Base-by-base conservation (phyloP, 2,113 vertebrate species). In the Chloropsis cyanopogon region DNA sequence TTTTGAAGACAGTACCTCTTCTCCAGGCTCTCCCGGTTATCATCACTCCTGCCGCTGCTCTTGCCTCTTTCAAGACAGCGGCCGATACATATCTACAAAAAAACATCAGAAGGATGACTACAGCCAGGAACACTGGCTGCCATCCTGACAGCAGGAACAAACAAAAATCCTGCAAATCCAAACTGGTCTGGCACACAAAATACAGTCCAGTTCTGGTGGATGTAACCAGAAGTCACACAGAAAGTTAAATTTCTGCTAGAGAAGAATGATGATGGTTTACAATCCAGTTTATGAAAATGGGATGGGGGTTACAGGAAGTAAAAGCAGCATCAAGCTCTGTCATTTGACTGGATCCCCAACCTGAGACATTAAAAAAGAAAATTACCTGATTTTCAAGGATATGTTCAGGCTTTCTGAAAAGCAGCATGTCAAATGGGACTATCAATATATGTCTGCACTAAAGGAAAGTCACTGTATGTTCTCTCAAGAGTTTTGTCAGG, bases 11-110 rank as follows among this genome's bases (percentile, higher is more conserved):
- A 21, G 39, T 98, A 99, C 99, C 99, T 99, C 97, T 99, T 99
- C 87, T 99, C 98, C 98, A 99, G 96, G 83, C 99, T 99, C 88
- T 99, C 98, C 72, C 98, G 98, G 98, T 99, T 99, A 97, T 99
- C 99, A 49, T 99, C 99, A 28, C 98, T 98, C 85, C 99, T 98
- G 13, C 99, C 99, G 56, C 99, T 99, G 97, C 98, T 99, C 95
- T 99, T 99, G 68, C 99, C 99, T 88, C 99, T 98, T 93, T 99
- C 99, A 86, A 99, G 97, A 97, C 99, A 99, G 85, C 99, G 98
- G 39, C 98, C 79, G 41, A 99, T 98, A 91, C 99, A 99, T 41
- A 99, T 98, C 99, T 99, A 95, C 25, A 81, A 93, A 66, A 57
- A 88, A 44, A 37, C 33, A 90, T 11, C 56, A 82, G n/a, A 91